phyloP scores from a whole-genome alignment of 2,113 vertebrate species.

The Lamprotornis superbus region DNA sequence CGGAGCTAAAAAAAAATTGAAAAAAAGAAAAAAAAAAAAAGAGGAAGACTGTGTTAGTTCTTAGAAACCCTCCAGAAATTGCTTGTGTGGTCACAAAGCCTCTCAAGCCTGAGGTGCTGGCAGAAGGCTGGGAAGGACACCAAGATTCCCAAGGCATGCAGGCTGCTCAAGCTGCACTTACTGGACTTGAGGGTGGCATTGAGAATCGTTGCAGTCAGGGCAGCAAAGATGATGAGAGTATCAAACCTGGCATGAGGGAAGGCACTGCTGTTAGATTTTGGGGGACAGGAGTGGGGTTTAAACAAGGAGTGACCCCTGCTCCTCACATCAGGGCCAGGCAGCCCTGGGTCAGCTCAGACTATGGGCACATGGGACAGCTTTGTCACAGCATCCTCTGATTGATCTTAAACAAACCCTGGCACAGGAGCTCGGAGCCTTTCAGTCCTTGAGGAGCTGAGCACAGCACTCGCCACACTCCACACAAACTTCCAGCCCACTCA shows the following conservation, averaged over 20 bases:
- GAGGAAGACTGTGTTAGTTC: not conserved
- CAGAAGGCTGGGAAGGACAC: not conserved
- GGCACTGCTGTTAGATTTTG: not conserved
- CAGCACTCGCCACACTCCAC: not conserved
- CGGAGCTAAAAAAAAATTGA: not conserved
- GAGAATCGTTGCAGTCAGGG: constrained; percentile 82
- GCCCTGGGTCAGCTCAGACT: not conserved
- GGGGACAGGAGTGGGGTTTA: not conserved
- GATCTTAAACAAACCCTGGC: not conserved
- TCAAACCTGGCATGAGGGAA: constrained; percentile 84
- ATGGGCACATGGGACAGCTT: not conserved
- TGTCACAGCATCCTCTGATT: not conserved
- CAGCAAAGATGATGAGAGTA: constrained; percentile 85
- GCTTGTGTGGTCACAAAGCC: not conserved
- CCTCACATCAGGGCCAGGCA: not conserved
- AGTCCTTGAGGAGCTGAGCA: not conserved
- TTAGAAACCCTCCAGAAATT: not conserved
- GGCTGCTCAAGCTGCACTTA: constrained; percentile 64
- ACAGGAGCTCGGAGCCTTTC: not conserved
- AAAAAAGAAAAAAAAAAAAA: no score
- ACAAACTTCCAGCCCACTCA: constrained; percentile 47
- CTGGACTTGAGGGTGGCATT: constrained; percentile 82
- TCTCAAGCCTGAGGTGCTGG: not conserved
- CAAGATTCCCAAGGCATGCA: constrained; percentile 30
- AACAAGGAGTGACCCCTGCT: not conserved